Conservation (phyloP, 2,888 invertebrate species). For the Platynereis dumerilii region DNA sequence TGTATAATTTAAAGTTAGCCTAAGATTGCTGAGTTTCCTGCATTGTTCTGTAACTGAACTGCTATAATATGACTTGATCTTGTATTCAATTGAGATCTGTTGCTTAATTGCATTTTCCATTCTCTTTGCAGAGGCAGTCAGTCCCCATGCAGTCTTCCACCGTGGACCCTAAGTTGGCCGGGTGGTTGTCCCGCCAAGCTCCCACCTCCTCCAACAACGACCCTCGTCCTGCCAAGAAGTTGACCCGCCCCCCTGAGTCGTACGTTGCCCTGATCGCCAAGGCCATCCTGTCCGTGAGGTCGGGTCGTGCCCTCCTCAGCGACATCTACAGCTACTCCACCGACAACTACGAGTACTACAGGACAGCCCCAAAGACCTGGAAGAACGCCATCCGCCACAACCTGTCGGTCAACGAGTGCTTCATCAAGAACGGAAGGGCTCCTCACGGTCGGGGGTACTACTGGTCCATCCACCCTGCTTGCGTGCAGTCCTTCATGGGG, state of each 20-base stretch:
- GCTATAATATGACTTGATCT: no score
- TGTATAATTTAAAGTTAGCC: no score
- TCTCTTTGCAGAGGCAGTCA: no score
- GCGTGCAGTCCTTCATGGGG: background rate
- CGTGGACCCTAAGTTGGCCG: no score
- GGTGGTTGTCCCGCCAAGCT: no score
- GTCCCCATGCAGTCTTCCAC: no score
- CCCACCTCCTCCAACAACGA: no score
- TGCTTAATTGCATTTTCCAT: no score
- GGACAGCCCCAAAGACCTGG: conserved; percentile 11
- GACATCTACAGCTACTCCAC: conserved; percentile 17
- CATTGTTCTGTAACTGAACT: no score
- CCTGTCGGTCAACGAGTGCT: conserved; percentile 22
- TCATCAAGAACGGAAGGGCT: conserved; percentile 15
- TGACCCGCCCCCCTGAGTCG: conserved; percentile 12
- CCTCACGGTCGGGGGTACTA: conserved; percentile 15
- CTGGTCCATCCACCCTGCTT: conserved; percentile 19
- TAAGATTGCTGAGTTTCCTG: no score
- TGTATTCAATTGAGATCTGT: no score
- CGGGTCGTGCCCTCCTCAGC: conserved; percentile 2
- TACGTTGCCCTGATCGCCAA: conserved; percentile 17
- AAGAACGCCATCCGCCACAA: conserved; percentile 19
- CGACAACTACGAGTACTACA: conserved; percentile 14
- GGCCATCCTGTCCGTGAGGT: background rate
- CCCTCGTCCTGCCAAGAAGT: no score